Evolutionary conservation across 2,888 invertebrate genomes (phyloP).

Genomic region (Sesia apiformis): DNA sequence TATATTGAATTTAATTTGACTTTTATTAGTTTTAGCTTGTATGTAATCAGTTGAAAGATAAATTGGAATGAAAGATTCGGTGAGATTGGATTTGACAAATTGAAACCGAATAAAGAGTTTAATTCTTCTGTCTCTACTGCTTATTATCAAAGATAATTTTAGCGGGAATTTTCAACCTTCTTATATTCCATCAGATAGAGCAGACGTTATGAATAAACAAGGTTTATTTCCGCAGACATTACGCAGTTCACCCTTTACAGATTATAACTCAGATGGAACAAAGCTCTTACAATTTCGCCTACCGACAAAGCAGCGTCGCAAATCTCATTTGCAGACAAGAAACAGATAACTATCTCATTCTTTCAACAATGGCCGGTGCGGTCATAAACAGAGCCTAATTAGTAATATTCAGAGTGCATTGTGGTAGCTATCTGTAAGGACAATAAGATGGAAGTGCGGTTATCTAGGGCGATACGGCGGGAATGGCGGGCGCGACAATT

Average conservation of each 20-base stretch:
- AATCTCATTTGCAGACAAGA: constrained; percentile 70
- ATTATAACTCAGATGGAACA: constrained; percentile 60
- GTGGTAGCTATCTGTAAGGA: constrained; percentile 59
- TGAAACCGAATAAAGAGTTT: too few relatives aligned
- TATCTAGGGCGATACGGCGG: constrained; percentile 70
- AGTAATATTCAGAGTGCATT: constrained; percentile 72
- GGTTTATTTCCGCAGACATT: constrained; percentile 28
- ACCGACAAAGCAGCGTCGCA: constrained; percentile 70
- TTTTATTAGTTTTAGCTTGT: too few relatives aligned
- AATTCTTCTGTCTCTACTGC: too few relatives aligned
- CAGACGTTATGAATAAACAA: constrained; percentile 19
- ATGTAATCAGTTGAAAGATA: too few relatives aligned
- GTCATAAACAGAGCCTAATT: constrained; percentile 72
- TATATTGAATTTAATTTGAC: too few relatives aligned
- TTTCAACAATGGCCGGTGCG: constrained; percentile 68
- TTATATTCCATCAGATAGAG: background rate
- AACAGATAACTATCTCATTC: constrained; percentile 70
- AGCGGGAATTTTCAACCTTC: too few relatives aligned
- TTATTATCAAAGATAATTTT: background rate
- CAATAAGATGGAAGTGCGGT: constrained; percentile 64
- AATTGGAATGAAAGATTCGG: too few relatives aligned
- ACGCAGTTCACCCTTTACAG: constrained; percentile 23
- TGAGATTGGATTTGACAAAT: too few relatives aligned
- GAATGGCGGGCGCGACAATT: constrained; percentile 57
- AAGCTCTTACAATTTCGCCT: constrained; percentile 59